Evolutionary conservation across 2,797 vertebrate genomes (phyloP).

Genomic region (Urocyon cinereoargenteus): DNA sequence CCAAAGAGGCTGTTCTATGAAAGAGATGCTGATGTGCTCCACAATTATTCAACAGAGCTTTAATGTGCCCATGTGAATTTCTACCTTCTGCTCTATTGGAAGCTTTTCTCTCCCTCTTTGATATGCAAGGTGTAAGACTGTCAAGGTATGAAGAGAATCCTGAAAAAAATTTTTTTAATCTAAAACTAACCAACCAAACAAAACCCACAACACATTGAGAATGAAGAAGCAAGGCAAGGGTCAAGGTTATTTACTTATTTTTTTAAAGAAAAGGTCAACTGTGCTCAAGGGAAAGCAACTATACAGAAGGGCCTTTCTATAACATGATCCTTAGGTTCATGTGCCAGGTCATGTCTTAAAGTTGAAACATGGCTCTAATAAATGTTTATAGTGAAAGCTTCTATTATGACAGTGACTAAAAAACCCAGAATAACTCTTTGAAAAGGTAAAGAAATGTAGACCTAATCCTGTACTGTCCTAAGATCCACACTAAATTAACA

Average conservation of each 20-base stretch:
- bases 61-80: not conserved
- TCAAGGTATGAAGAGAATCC: constrained; percentile 42
- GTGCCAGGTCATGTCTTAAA: not conserved
- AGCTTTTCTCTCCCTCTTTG: constrained; percentile 38
- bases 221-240: not conserved
- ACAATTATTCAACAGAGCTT: not conserved
- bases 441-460: constrained; percentile 48
- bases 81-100: not conserved
- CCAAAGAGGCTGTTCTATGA: not conserved
- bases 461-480: not conserved
- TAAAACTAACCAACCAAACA: not conserved
- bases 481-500: not conserved
- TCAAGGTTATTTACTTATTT: not conserved
- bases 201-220: not conserved
- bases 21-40: not conserved
- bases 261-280: constrained; percentile 9
- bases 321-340: not conserved
- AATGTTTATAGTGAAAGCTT: not conserved
- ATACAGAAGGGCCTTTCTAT: not conserved
- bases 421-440: not conserved
- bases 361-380: not conserved
- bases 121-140: not conserved
- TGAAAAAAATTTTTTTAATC: not conserved
- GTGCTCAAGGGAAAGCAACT: not conserved
- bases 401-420: constrained; percentile 9